Evolutionary conservation across 1,140 invertebrate species (phyloP), one percentile per base, ranked within the genome.

Genomic region (Plutomurus gul): DNA sequence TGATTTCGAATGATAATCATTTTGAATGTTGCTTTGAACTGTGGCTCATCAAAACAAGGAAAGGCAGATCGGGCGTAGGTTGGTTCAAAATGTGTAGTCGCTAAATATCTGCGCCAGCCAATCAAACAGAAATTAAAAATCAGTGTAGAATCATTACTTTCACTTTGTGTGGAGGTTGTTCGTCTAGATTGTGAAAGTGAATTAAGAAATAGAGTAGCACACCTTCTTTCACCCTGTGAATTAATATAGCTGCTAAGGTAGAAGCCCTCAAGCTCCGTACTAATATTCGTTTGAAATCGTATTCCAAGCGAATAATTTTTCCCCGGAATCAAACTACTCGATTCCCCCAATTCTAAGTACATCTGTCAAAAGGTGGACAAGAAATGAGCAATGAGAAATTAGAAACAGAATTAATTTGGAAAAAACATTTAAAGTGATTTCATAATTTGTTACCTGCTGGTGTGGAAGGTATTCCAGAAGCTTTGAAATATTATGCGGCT

Each of bases 41-140:
- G 93, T 0, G 97, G 97, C 84, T 99, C 97, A 86, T 99, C 97
- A 84, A 98, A 96, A 85, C 96, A 99, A 0, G 97, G 97, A 85
- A 99, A 99, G 0, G 96, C 96, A 76, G 93, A 91, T 18, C 97
- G 89, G 0, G 97, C 97, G 82, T 95, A 94, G 6, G 95, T 97
- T 70, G 97, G 92, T 86, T 98, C 94, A 85, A 99, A 99, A 85
- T 98, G 94, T 1, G 97, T 98, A 4, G 96, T 94, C 0, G 96
- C 96, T 74, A 98, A 89, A 84, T 93, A 93, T 85, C 96, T 98
- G 84, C 39, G n/a, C n/a, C n/a, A 87, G 37, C 7, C 6, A 18
- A 47, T 11, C 20, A 56, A 56, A 75, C 3, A 13, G 47, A 49
- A 18, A 49, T 37, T 40, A 40, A 60, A 76, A 16, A 36, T 36